Evolutionary conservation across 2,888 invertebrate species (phyloP), one percentile per base, ranked within the genome.

Genomic region (Netelia fuscicornis): DNA sequence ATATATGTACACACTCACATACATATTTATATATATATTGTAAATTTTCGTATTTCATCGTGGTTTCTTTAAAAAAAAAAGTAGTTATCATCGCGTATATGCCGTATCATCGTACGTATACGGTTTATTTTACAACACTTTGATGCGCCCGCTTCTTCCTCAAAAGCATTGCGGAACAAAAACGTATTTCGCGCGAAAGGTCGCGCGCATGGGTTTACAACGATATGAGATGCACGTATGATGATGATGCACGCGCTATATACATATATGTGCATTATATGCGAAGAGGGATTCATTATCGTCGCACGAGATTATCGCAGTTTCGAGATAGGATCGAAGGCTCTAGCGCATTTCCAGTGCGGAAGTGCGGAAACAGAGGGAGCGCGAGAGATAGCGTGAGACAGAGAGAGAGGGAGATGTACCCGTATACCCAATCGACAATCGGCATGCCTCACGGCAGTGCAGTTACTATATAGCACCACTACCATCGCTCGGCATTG

Each of bases 331-430:
- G 52, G 72, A 84, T 84, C 84, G 84, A 70, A 78, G 78, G 72
- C 62, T 72, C 54, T n/a, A 72, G 67, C 56, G 64, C 81, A 72
- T 74, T 78, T 70, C 42, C 74, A 87, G 79, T 78, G 58, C 83
- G 85, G 87, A 88, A 86, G 86, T 79, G 82, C 86, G 88, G 87
- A 81, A 89, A 89, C 87, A 86, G 89, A 71, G 71, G 11, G 65
- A 20, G 52, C 10, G 65, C n/a, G 44, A 30, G 64, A 56, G 56
- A 56, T 17, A 17, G 37, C 20, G 48, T 52, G 79, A n/a, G 42
- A 30, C 44, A 44, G 68, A 58, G 44, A 54, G 62, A 64, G 52
- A 65, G 60, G 77, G 58, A 25, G 60, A 62, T 30, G 30, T 30
- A 30, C 42, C 52, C 60, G 80, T 72, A 75, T 62, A 64, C 75